These are phyloP conservation scores for Glaucidium brasilianum DNA, from an alignment of 2,113 vertebrate genomes.

Conservation along the genomic window DNA sequence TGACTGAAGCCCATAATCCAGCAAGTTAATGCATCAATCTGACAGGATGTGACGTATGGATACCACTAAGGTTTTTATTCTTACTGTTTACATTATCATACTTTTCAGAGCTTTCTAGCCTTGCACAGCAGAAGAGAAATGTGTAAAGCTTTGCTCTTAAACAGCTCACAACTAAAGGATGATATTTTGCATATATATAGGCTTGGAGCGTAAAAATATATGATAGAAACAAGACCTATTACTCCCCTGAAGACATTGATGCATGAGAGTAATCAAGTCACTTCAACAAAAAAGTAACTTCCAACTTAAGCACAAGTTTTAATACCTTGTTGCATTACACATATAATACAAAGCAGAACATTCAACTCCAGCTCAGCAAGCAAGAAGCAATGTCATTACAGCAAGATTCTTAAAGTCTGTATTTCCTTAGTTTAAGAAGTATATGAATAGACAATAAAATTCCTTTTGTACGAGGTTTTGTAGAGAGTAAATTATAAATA, in stretches of 20 bases:
- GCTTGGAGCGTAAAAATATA: not conserved
- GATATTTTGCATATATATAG: not conserved
- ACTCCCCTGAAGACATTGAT: slow-evolving; percentile 15
- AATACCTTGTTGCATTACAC: not conserved
- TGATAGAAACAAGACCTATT: not conserved
- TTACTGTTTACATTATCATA: not conserved
- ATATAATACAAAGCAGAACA: not conserved
- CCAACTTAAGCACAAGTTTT: not conserved
- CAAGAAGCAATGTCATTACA: not conserved
- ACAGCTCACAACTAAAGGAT: not conserved
- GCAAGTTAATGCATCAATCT: not conserved
- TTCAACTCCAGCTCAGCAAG: not conserved
- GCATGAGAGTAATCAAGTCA: slow-evolving; percentile 1
- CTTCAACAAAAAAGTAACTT: not conserved
- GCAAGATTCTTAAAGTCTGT: not conserved
- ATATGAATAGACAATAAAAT: not conserved
- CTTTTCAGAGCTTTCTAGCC: not conserved
- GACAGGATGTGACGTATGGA: not conserved
- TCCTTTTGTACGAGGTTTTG: not conserved
- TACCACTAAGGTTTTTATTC: not conserved
- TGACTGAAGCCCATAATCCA: not conserved
- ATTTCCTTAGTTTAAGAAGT: not conserved
- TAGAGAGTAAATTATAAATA: slow-evolving; percentile 1
- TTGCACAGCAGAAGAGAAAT: not conserved
- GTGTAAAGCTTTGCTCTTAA: not conserved